Percentiles rank a stretch among this genome's conserved stretches.
phyloP scores from a whole-genome alignment of 2,888 invertebrate species.

The Allolobophora icterica region DNA sequence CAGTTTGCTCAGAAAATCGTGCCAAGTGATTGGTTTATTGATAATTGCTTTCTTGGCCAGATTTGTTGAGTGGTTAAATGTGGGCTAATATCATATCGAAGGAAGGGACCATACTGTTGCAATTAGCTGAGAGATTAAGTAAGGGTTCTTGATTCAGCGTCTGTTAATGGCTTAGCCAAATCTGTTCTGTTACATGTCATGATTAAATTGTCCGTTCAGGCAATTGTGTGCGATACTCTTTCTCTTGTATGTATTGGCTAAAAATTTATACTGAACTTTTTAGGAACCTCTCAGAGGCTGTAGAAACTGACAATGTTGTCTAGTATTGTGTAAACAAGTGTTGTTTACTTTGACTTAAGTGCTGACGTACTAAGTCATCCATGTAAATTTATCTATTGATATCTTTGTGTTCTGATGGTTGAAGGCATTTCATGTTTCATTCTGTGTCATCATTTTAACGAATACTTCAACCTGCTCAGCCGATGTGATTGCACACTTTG shows the following conservation, averaged over 20 bases:
- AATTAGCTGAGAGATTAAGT: not conserved
- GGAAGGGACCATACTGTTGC: constrained; percentile 17
- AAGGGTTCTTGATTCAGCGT: not conserved
- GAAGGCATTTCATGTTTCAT: not conserved
- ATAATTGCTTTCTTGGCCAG: not conserved
- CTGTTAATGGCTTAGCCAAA: not conserved
- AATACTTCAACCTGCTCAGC: not conserved
- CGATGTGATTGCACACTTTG: not conserved
- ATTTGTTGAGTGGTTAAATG: not conserved
- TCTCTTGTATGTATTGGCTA: not conserved
- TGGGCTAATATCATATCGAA: not conserved
- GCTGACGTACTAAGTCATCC: not conserved
- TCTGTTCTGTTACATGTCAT: not conserved
- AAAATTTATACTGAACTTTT: not conserved
- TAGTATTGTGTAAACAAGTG: not conserved
- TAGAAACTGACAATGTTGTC: not conserved
- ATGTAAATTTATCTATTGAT: not conserved
- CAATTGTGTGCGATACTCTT: not conserved
- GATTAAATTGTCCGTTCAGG: not conserved
- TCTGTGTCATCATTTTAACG: not conserved
- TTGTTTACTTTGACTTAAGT: not conserved
- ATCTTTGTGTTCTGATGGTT: not conserved
- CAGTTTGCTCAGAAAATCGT: not conserved
- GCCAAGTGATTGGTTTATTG: not conserved
- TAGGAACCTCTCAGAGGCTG: not conserved